Base-by-base conservation (phyloP, 2,797 vertebrate genomes). In the Poeciliopsis presidionis region DNA sequence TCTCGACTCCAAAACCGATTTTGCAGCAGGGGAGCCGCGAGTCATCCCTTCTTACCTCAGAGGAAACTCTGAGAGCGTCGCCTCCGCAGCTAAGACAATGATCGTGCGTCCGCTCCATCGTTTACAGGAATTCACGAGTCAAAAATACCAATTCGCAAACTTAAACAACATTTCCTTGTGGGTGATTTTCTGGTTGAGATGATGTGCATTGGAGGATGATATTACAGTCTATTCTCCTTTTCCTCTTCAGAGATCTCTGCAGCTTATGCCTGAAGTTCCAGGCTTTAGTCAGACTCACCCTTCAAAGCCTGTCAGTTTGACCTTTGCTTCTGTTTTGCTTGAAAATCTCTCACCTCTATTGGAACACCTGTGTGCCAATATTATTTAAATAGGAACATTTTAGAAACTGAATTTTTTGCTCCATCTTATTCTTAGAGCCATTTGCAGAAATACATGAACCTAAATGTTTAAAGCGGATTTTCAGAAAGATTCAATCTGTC, bases 61-160 rank as follows among this genome's bases (percentile, higher is more conserved):
- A 45, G 53, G 55, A 63, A 77, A 73, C 79, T 57, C 67, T 45
- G 41, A 72, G 76, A 65, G 77, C 36, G 36, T 75, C 30, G 70
- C 49, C 28, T 76, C 36, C 41, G n/a, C 22, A 16, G 43, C 72
- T 83, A 55, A 84, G 83, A 79, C 72, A 79, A 11, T 79, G 79
- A 87, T 81, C 78, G 74, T 82, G 83, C 72, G 49, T n/a, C 39
- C n/a, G 2, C 30, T 9, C 12, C 65, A 74, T 49, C 28, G 79
- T 85, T 77, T 57, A 83, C 85, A 81, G 72, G 79, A 81, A 83
- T 83, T 86, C 83, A 78, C 51, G 76, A 81, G 80, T 86, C 67
- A 79, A 79, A 86, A 81, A 82, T 81, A 73, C 83, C 83, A 79
- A 46, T 84, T 87, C 81, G 74, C 82, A 75, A 73, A 74, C 81